Evolutionary conservation across 2,797 vertebrate species (phyloP), one percentile per base, ranked within the genome.

Genomic region (Aselliscus stoliczkanus): DNA sequence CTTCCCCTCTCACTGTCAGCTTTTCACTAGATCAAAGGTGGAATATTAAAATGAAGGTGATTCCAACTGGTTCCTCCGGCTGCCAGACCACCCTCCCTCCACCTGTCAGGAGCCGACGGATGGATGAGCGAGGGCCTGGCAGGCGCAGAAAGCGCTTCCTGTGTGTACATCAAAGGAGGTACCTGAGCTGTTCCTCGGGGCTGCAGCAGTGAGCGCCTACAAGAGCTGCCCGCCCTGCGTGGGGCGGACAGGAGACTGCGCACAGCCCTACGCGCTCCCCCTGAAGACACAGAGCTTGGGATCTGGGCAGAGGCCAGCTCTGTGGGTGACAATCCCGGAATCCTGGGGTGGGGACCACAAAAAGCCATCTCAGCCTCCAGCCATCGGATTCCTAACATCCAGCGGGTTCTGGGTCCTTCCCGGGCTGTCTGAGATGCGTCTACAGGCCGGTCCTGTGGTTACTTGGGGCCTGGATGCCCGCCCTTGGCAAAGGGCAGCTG

Each of bases 11-110:
- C 92, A 79, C 96, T 82, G 97, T 95, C 97, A 98, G 94, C 96
- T 85, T 96, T 95, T 93, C 93, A 34, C 23, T 14, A 98, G 96
- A 98, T 98, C 98, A 98, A 98, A 98, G 98, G 84, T 64, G 34
- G 76, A 75, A 83, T 77, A 82, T 92, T 69, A 90, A 94, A 96
- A 96, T 1, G 2, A 96, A 94, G 94, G 97, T 93, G 90, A 94
- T 94, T 80, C 70, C 94, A 73, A 69, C 89, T 85, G 97, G 96
- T 64, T 47, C 39, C 13, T 5, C 20, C 7, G 31, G 75, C 34
- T 18, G 52, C 14, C 9, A 11, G 34, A 37, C 25, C 56, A 25
- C 37, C 72, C 18, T 47, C 73, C 60, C 12, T 15, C 56, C 58
- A 9, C 39, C 39, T n/a, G 77, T 13, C 54, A 27, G 12, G 42